phyloP scores from a whole-genome alignment of 2,888 invertebrate genomes.

The Callosobruchus maculatus region DNA sequence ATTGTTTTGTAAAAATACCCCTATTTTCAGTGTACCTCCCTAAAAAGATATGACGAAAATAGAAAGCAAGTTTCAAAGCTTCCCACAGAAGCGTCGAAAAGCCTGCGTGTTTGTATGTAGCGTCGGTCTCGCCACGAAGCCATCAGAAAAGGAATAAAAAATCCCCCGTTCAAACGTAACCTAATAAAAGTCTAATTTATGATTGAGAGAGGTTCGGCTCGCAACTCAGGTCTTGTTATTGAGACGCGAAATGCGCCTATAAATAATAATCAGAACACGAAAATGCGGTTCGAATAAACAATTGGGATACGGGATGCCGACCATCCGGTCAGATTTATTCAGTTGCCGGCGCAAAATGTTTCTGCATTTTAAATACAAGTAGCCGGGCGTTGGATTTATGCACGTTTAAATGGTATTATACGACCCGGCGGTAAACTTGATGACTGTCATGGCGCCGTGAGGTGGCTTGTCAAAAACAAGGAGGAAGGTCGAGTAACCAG shows the following conservation, averaged over 20 bases:
- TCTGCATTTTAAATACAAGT: constrained; percentile 9
- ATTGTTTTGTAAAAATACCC: too few species aligned
- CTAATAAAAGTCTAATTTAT: background rate
- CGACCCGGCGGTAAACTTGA: background rate
- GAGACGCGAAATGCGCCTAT: constrained; percentile 6
- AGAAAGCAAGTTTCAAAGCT: background rate
- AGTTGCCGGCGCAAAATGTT: constrained; percentile 5
- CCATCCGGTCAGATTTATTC: constrained; percentile 6
- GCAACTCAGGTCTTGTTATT: constrained; percentile 4
- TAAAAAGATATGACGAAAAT: too few species aligned
- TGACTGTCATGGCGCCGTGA: background rate
- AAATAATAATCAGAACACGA: constrained; percentile 11
- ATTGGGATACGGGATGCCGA: constrained; percentile 3
- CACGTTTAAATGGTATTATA: background rate
- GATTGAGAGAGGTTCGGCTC: background rate
- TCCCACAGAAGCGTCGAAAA: background rate
- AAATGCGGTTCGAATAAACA: constrained; percentile 11
- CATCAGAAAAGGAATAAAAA: background rate
- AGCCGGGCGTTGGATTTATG: constrained; percentile 1
- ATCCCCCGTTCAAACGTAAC: background rate
- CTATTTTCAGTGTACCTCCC: too few species aligned
- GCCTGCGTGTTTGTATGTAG: background rate
- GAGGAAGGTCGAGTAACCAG: background rate
- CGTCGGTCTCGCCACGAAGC: background rate
- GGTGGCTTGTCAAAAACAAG: background rate